Evolutionary conservation across 2,888 invertebrate species (phyloP), one percentile per base, ranked within the genome.

Genomic region (Netelia virgata): DNA sequence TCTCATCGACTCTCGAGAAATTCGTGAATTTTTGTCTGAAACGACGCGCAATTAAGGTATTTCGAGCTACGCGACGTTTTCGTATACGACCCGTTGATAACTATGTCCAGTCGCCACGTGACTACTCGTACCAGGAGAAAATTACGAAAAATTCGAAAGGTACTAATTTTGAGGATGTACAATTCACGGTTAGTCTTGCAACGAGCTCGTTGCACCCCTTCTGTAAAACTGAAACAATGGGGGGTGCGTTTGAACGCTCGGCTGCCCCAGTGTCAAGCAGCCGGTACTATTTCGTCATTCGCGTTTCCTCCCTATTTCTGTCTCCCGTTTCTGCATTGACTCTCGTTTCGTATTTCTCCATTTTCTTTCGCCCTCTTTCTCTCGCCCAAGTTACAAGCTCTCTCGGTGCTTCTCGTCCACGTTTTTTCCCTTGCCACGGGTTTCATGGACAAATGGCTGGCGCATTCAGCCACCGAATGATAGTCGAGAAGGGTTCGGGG

Each of bases 231-330:
- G 61, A 59, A 84, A 84, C 81, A 82, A 84, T 73, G 50, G 61
- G 9, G 61, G 41, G 41, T 76, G 84, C 77, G 78, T 84, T 84
- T 82, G 81, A 84, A 78, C 81, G 81, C 63, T 64, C 50, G 72
- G 73, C 76, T 81, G 80, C 72, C 50, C 84, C 83, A 84, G 81
- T 84, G 84, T 84, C 84, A 84, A 84, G 76, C 84, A 84, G 50
- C 43, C 72, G 68, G 78, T 70, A 55, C 63, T 59, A 53, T 79
- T 75, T 63, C 64, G 36, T 41, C 69, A 53, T 23, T 76, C 76
- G 28, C 61, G 61, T 74, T 78, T 74, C 55, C 73, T 47, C 72
- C 68, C 59, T 23, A 14, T 72, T 16, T 61, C 41, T 66, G 16
- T 55, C 68, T 14, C 73, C 69, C 43, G 14, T 41, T 76, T 11